Evolutionary conservation across 1,140 invertebrate species (phyloP).

Genomic region (Ips nitidus): DNA sequence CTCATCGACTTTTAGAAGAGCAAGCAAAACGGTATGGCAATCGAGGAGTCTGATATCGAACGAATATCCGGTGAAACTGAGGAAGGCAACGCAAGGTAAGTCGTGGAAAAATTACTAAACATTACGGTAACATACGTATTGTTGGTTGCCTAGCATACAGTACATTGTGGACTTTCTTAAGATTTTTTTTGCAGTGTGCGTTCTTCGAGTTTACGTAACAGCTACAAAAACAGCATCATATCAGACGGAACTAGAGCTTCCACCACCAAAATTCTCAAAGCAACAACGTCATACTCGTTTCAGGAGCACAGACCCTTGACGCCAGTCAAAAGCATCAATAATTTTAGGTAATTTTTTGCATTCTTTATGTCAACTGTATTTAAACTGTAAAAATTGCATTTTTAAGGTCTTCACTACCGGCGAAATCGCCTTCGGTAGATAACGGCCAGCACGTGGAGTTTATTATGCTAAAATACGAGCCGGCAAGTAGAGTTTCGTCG

Average conservation of each 20-base stretch:
- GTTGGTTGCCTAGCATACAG: conserved; percentile 31
- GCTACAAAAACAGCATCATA: conserved; percentile 6
- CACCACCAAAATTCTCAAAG: conserved; percentile 14
- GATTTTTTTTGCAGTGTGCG: background rate
- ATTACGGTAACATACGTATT: conserved; percentile 38
- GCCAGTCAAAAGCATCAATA: conserved; percentile 38
- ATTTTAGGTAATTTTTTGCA: conserved; percentile 16
- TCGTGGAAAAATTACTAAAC: conserved; percentile 10
- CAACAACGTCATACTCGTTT: conserved; percentile 45
- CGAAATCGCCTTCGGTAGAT: conserved; percentile 42
- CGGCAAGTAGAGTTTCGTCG: conserved; percentile 61
- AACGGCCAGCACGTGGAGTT: conserved; percentile 43
- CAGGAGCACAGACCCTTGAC: conserved; percentile 37
- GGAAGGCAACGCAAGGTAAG: conserved; percentile 41
- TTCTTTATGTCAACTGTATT: background rate
- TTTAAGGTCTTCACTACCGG: conserved; percentile 42
- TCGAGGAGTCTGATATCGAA: conserved; percentile 52
- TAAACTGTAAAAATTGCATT: background rate
- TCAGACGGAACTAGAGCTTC: conserved; percentile 27
- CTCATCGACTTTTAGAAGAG: conserved; percentile 46
- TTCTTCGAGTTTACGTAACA: background rate
- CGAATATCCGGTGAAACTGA: conserved; percentile 51
- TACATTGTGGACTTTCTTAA: conserved; percentile 38
- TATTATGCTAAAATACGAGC: conserved; percentile 47
- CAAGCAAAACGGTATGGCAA: conserved; percentile 45